Percentiles rank a stretch among this genome's conserved stretches.
Evolutionary conservation across 2,888 invertebrate genomes (phyloP).

Genomic region (Acrobasis repandana): DNA sequence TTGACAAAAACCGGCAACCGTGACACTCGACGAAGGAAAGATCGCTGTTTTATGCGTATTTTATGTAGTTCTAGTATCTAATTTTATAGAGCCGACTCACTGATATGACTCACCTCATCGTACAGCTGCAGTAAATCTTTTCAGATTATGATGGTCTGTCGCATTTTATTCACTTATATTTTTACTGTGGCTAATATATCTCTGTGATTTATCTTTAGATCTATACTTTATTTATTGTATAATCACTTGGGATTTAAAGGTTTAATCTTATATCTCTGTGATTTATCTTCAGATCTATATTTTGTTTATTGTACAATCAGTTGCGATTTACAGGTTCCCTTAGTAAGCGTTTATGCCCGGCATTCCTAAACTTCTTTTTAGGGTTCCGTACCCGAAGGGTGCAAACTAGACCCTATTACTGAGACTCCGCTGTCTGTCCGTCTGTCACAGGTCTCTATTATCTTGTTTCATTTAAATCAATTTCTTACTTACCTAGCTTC

Average conservation of each 20-base stretch:
- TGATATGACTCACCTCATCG: conserved; percentile 7
- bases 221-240: neutral
- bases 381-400: no score
- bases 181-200: neutral
- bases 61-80: conserved; percentile 12
- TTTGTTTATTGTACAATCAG: neutral
- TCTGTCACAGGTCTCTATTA: no score
- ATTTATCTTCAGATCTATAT: neutral
- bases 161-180: neutral
- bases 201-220: neutral
- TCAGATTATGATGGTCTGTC: neutral
- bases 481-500: no score
- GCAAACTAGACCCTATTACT: no score
- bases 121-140: neutral
- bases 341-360: no score
- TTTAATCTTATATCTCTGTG: neutral
- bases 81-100: conserved; percentile 3
- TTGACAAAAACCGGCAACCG: conserved; percentile 9
- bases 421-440: no score
- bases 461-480: no score
- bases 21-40: conserved; percentile 3
- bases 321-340: no score
- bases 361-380: no score
- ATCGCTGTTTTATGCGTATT: conserved; percentile 11
- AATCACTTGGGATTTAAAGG: no score